Percentiles rank a stretch among this genome's conserved stretches.
Conservation (phyloP, 2,888 invertebrate species). For the Heliconius cydno region DNA sequence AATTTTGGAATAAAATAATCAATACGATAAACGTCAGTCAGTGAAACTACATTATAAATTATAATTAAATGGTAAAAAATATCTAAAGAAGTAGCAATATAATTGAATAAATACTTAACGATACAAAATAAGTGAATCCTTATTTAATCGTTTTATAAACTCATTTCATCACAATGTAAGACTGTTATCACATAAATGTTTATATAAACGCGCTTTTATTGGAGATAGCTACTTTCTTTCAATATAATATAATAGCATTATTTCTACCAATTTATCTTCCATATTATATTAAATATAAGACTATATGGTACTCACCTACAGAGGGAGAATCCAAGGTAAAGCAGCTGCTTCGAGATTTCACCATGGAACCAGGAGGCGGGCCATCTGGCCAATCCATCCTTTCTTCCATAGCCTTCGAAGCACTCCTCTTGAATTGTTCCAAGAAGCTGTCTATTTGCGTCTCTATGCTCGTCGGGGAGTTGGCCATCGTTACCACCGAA, state of each 20-base stretch:
- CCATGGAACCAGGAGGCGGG: conserved; percentile 73
- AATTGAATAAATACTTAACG: background rate
- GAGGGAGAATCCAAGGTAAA: conserved; percentile 74
- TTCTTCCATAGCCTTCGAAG: conserved; percentile 89
- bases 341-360: conserved; percentile 80
- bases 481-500: conserved; percentile 84
- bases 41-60: background rate
- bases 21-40: background rate
- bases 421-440: conserved; percentile 91
- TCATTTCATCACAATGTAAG: background rate
- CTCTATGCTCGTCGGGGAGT: conserved; percentile 88
- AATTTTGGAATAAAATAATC: background rate
- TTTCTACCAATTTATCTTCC: background rate
- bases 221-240: background rate
- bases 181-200: conserved; percentile 14
- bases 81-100: background rate
- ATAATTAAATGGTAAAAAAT: background rate
- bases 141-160: conserved; percentile 1
- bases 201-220: conserved; percentile 3
- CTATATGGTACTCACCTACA: conserved; percentile 57
- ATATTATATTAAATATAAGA: background rate
- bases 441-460: conserved; percentile 93
- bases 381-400: conserved; percentile 81
- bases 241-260: background rate
- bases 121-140: background rate